Percentiles rank a stretch among this genome's conserved stretches.
These are phyloP conservation scores for Drosophila nigromelanica DNA, from an alignment of 1,140 invertebrate species.

Conservation along the genomic window DNA sequence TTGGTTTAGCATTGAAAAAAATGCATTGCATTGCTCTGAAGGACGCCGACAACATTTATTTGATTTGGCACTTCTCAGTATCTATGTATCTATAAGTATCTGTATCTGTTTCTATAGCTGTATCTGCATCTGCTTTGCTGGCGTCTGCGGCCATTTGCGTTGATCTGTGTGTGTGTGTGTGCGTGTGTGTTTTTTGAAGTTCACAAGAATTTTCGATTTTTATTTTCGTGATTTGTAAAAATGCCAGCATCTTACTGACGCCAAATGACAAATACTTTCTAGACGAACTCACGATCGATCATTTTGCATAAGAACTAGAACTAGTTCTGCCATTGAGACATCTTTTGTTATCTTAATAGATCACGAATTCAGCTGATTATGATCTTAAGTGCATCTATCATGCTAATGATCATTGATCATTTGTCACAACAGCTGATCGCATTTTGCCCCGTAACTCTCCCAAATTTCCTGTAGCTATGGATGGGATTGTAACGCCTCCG, in stretches of 20 bases:
- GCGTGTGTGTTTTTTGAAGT: slow-evolving; percentile 58
- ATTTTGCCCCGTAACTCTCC: neutral
- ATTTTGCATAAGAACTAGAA: slow-evolving; percentile 11
- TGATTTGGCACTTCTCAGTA: slow-evolving; percentile 63
- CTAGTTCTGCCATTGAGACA: neutral
- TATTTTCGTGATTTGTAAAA: slow-evolving; percentile 44
- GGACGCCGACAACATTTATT: slow-evolving; percentile 69
- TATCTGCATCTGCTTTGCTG: slow-evolving; percentile 29
- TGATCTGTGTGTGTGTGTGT: slow-evolving; percentile 18
- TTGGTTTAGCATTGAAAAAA: slow-evolving; percentile 70
- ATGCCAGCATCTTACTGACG: slow-evolving; percentile 39
- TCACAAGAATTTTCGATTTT: slow-evolving; percentile 55
- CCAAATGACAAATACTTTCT: slow-evolving; percentile 32
- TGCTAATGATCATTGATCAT: neutral
- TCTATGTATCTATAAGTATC: slow-evolving; percentile 28
- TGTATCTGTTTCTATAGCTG: slow-evolving; percentile 15
- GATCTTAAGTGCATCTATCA: neutral
- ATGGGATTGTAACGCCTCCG: slow-evolving; percentile 24
- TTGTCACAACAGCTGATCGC: slow-evolving; percentile 5
- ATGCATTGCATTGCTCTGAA: slow-evolving; percentile 73
- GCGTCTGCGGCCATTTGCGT: slow-evolving; percentile 45
- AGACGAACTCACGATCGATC: slow-evolving; percentile 1
- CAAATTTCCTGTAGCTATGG: neutral
- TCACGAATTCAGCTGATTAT: slow-evolving; percentile 30
- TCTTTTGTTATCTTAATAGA: neutral